These are phyloP conservation scores for Cecropterus lyciades DNA, from an alignment of 1,140 invertebrate species.

Conservation along the genomic window DNA sequence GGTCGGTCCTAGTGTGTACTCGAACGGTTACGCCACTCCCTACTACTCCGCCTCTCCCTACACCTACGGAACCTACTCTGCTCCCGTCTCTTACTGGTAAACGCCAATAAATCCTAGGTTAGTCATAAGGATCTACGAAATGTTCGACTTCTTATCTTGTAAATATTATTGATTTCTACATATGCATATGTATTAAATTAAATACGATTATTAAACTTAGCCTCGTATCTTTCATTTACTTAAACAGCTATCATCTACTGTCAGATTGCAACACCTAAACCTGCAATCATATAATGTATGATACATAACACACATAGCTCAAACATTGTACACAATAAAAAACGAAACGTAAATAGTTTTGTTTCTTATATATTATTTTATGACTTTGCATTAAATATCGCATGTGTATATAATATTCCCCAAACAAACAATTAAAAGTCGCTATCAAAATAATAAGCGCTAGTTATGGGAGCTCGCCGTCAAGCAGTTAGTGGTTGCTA, in stretches of 20 bases:
- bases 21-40: slow-evolving; percentile 36
- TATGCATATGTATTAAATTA: slow-evolving; percentile 50
- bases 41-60: slow-evolving; percentile 36
- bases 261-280: no score
- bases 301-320: no score
- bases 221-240: neutral
- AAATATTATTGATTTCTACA: slow-evolving; percentile 59
- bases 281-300: no score
- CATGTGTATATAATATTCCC: no score
- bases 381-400: no score
- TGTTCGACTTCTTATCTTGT: slow-evolving; percentile 43
- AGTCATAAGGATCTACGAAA: slow-evolving; percentile 37
- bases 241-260: no score
- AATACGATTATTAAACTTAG: slow-evolving; percentile 25
- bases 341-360: no score
- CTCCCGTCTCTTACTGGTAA: slow-evolving; percentile 54
- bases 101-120: slow-evolving; percentile 12
- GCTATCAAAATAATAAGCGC: neutral
- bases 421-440: no score
- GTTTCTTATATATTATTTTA: no score
- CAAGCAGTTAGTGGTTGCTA: no score
- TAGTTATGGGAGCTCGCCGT: no score
- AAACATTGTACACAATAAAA: no score
- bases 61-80: slow-evolving; percentile 39
- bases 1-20: slow-evolving; percentile 32